phyloP scores from a whole-genome alignment of 2,797 vertebrate genomes.

The Sternarchorhynchus goeldii region DNA sequence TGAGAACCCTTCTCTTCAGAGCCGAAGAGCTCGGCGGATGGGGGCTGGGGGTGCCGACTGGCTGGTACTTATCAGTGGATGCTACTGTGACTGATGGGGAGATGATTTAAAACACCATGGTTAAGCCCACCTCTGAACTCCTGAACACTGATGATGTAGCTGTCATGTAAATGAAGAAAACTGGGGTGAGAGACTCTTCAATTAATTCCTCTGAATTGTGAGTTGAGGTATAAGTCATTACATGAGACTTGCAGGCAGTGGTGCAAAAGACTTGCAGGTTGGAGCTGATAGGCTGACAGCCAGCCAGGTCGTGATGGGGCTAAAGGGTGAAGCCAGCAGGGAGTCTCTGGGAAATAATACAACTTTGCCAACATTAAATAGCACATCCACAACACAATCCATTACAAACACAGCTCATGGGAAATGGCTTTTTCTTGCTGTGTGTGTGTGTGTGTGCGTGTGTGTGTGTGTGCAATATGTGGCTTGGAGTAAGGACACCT shows the following conservation, averaged over 20 bases:
- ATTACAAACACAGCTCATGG: conserved; percentile 20
- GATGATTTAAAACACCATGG: conserved; percentile 13
- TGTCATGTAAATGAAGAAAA: neutral
- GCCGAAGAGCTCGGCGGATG: conserved; percentile 25
- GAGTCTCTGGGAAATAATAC: conserved; percentile 29
- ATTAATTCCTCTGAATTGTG: conserved; percentile 51
- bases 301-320: conserved; percentile 7
- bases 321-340: conserved; percentile 11
- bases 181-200: conserved; percentile 28
- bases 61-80: neutral
- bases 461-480: neutral
- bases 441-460: conserved; percentile 10
- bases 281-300: neutral
- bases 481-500: conserved; percentile 5
- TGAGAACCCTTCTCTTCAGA: neutral
- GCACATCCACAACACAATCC: conserved; percentile 16
- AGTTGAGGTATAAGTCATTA: conserved; percentile 32
- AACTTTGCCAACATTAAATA: conserved; percentile 5
- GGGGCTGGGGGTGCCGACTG: too few relatives aligned
- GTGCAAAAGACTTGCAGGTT: neutral
- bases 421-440: neutral
- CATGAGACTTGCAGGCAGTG: conserved; percentile 21
- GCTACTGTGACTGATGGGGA: neutral
- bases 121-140: neutral
- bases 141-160: neutral